Evolutionary conservation across 2,797 vertebrate species (phyloP), one percentile per base, ranked within the genome.

Genomic region (Enteromius radiatus): DNA sequence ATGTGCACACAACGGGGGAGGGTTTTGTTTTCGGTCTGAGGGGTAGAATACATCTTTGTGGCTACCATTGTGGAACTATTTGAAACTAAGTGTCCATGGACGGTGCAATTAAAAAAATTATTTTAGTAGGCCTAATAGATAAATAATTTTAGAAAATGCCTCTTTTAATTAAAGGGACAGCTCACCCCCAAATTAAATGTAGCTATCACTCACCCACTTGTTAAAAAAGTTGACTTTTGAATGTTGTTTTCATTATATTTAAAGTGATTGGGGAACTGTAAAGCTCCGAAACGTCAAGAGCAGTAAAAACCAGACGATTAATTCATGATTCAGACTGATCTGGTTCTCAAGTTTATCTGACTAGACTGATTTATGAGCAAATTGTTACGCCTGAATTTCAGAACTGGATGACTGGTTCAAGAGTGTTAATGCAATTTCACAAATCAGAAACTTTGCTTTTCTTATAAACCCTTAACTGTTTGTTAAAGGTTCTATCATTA

Each of bases 1-100:
- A 85, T 87, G 90, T 90, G 91, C 79, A 73, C 65, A 19, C 64
- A 76, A 28, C 23, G 6, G 81, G 49, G 73, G 68, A 67, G 45
- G 61, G 67, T 19, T 80, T 83, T 83, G 73, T 84, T 84, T 84
- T 81, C 15, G 14, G 38, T 23, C 33, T 54, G 65, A 80, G 56
- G 61, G 78, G 70, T 21, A 76, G 64, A 49, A 71, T 74, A 38
- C 70, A 36, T 74, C 47, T 33, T 73, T 74, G 31, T 23, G 52
- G 11, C 26, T 33, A 23, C 17, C 28, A 52, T 73, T 52, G n/a
- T 74, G 26, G 12, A 15, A 36, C 71, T 23, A 17, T 70, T 70
- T 74, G 10, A 74, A 36, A 33, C 33, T 36, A 54, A 74, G 5
- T 74, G 33, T 52, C 33, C 12, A 54, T 23, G 17, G 11, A 36